Evolutionary conservation across 2,113 vertebrate genomes (phyloP), one percentile per base, ranked within the genome.

Genomic region (Mirounga angustirostris): DNA sequence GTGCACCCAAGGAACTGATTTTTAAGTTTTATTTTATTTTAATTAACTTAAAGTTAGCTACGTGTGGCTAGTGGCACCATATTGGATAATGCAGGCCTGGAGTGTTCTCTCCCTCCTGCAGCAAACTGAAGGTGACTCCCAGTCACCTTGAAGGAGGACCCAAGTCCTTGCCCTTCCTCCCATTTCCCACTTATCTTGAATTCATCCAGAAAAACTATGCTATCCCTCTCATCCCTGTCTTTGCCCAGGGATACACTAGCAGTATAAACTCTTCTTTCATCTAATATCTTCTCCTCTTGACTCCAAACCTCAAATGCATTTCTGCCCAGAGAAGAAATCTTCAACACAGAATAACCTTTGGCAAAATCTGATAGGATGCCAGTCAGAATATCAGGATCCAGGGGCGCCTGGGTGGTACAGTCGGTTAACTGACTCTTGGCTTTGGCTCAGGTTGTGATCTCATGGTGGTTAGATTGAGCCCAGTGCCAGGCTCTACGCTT

Each of bases 41-140:
- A 59, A 78, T 88, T 92, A 76, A 87, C 1, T 95, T 89, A 69
- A 56, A 30, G 92, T 96, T 94, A 46, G 43, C 80, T 81, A 19
- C 54, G 21, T 26, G 6, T 71, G 46, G 12, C 46, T 79, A 82
- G 13, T 79, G 74, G 36, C 89, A 5, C 46, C 22, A 3, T 33
- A 58, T 7, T 81, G n/a, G 15, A 87, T 43, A 63, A 18, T 30
- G 13, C 21, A 24, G 19, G 22, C 69, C 61, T 61, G 30, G 19
- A 65, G 5, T 63, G 71, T 33, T 82, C 28, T 82, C 61, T 94
- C 4, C 81, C 7, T 28, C 84, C 61, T 84, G 22, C 40, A 84
- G 30, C 33, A 50, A 86, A 73, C 76, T 90, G 67, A 90, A 94
- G 33, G n/a, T 65, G 46, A 84, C 15, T 43, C 36, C 15, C 79